phyloP scores from a whole-genome alignment of 2,888 invertebrate genomes.

The Chrysodeixis includens region DNA sequence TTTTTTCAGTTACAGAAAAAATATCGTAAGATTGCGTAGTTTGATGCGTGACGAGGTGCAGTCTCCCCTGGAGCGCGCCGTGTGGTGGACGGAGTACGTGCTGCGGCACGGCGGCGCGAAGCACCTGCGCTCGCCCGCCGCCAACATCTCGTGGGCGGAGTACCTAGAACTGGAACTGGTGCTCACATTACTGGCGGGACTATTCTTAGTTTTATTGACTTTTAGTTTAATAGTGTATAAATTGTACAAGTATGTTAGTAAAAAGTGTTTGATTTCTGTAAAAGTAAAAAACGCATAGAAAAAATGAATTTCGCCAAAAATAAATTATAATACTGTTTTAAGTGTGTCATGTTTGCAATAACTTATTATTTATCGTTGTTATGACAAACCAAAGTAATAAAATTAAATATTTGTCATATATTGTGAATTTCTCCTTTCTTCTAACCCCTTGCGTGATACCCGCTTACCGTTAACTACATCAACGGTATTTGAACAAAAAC shows the following conservation, averaged over 20 bases:
- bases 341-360: too few species aligned
- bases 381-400: too few species aligned
- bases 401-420: too few species aligned
- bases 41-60: not conserved
- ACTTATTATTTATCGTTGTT: too few species aligned
- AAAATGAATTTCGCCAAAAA: too few species aligned
- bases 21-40: not conserved
- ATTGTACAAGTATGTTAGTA: not conserved
- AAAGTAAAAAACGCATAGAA: not conserved
- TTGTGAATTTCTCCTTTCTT: too few species aligned
- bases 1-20: not conserved
- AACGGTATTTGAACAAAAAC: too few species aligned
- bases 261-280: not conserved
- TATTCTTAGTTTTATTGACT: not conserved
- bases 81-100: slow-evolving; percentile 4
- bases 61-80: not conserved
- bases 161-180: not conserved
- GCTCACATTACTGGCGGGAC: not conserved
- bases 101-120: slow-evolving; percentile 4
- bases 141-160: slow-evolving; percentile 2
- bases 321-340: too few species aligned
- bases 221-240: not conserved
- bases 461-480: too few species aligned
- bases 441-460: too few species aligned
- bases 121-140: slow-evolving; percentile 4